Conservation (phyloP, 2,113 vertebrate species). For the Prolemur simus region DNA sequence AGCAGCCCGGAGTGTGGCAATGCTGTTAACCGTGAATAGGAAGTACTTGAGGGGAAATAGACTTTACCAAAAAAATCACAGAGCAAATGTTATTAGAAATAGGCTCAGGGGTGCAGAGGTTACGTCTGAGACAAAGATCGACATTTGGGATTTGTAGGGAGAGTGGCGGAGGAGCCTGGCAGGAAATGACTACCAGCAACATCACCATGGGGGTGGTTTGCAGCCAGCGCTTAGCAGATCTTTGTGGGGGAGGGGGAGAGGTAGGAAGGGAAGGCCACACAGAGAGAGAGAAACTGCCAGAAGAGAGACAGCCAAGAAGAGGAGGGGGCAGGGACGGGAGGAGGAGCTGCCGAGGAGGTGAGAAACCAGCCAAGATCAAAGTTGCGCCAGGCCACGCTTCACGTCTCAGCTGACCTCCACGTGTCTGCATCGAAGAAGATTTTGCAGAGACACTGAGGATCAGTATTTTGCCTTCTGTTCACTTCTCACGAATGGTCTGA, state of each 20-base stretch:
- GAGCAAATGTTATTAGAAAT: not conserved
- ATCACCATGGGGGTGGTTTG: not conserved
- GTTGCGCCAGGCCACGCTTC: not conserved
- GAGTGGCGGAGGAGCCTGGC: not conserved
- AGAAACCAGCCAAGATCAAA: not conserved
- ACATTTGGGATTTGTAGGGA: not conserved
- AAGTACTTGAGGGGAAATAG: not conserved
- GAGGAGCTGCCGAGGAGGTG: too few species aligned
- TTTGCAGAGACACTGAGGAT: not conserved
- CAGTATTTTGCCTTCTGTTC: not conserved
- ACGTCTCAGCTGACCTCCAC: not conserved
- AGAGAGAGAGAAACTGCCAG: not conserved
- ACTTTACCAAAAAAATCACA: not conserved
- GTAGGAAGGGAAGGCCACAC: not conserved
- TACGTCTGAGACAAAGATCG: not conserved
- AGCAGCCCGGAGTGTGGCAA: not conserved
- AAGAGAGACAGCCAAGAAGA: not conserved
- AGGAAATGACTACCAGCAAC: not conserved
- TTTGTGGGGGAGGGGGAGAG: not conserved
- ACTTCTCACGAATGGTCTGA: not conserved
- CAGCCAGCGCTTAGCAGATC: too few species aligned
- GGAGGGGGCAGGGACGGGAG: rapidly evolving
- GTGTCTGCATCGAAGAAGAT: not conserved
- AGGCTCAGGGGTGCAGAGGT: not conserved
- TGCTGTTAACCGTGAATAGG: not conserved